phyloP scores from a whole-genome alignment of 1,140 invertebrate genomes.

The Adoxophyes honmai region DNA sequence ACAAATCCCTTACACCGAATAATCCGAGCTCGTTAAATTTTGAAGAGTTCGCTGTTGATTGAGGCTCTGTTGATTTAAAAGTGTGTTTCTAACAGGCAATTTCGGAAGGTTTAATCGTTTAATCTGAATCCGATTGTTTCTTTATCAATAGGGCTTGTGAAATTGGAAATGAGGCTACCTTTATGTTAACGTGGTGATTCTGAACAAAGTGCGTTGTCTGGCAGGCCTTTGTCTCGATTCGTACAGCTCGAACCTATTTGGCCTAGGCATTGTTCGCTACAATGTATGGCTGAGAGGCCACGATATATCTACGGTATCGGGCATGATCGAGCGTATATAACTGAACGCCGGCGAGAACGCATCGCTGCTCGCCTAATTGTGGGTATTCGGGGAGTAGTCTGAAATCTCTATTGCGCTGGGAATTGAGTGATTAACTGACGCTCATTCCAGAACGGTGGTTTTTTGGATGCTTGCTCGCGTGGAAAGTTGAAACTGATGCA shows the following conservation, averaged over 20 bases:
- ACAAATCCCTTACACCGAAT: neutral
- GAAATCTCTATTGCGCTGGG: conserved; percentile 1
- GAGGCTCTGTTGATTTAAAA: neutral
- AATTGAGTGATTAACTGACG: neutral
- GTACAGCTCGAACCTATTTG: conserved; percentile 2
- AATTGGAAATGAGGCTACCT: no score
- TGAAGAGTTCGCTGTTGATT: neutral
- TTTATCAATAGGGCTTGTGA: neutral
- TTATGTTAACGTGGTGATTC: no score
- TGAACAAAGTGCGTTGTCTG: neutral
- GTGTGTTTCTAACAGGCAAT: neutral
- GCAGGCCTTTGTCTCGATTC: conserved; percentile 2
- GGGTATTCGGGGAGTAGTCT: neutral
- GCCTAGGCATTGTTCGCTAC: conserved; percentile 5
- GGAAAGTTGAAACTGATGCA: no score
- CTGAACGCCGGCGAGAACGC: neutral
- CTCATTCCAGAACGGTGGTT: neutral
- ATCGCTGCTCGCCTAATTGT: conserved; percentile 1
- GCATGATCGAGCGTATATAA: neutral
- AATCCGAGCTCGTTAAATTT: neutral
- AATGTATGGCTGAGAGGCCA: neutral
- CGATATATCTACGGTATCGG: conserved; percentile 1
- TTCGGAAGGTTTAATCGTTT: neutral
- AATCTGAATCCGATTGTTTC: conserved; percentile 1
- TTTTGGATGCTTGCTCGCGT: no score